Conservation (phyloP, 1,140 invertebrate species). For the Sarcophaga bullata region DNA sequence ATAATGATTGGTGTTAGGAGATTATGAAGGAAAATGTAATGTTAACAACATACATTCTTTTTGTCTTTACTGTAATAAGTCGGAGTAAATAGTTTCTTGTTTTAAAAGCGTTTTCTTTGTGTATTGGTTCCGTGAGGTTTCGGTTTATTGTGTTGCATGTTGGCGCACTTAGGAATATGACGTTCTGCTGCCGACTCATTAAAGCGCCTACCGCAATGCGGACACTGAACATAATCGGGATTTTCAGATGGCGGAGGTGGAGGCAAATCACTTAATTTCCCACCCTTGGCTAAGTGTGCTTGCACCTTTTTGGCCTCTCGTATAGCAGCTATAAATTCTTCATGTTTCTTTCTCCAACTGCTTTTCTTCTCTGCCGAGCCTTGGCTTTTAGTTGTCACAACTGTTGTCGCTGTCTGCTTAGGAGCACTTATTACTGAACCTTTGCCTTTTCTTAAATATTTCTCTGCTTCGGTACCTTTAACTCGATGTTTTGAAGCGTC, state of each 20-base stretch:
- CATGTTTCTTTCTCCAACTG: conserved; percentile 92
- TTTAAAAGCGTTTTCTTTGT: conserved; percentile 30
- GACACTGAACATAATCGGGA: conserved; percentile 91
- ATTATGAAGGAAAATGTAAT: background rate
- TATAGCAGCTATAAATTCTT: conserved; percentile 91
- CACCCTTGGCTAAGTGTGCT: conserved; percentile 84
- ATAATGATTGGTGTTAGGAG: background rate
- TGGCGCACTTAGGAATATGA: conserved; percentile 93
- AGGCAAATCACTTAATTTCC: conserved; percentile 86
- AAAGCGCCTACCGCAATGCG: conserved; percentile 89
- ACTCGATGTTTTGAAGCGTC: conserved; percentile 86
- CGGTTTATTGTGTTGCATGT: conserved; percentile 85
- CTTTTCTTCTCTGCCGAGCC: conserved; percentile 69
- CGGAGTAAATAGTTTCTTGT: background rate
- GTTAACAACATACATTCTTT: background rate
- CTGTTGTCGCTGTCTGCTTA: conserved; percentile 15
- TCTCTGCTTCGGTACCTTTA: conserved; percentile 86
- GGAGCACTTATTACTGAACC: conserved; percentile 55
- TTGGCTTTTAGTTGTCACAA: background rate
- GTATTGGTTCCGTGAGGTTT: conserved; percentile 57
- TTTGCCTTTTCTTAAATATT: conserved; percentile 70
- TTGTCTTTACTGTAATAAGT: too few species aligned
- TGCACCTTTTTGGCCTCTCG: conserved; percentile 90
- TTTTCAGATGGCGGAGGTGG: conserved; percentile 88
- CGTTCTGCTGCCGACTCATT: conserved; percentile 86